Evolutionary conservation across 2,888 invertebrate species (phyloP).

Genomic region (Melitaea athalia): DNA sequence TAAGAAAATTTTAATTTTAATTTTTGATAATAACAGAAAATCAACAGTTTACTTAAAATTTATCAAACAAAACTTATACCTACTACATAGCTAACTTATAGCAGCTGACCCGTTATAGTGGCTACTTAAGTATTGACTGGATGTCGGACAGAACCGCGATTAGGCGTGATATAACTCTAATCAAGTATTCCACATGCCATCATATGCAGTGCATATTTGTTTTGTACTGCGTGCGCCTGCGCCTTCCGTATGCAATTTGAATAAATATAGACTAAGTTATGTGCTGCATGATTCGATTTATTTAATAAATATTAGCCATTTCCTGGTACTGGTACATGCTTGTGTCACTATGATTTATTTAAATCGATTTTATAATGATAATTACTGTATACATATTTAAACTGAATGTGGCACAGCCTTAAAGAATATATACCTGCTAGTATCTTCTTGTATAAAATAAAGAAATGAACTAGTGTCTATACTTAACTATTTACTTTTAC

Average conservation of each 20-base stretch:
- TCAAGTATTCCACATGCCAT: conserved; percentile 31
- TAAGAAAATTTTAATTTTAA: no score
- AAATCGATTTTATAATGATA: neutral
- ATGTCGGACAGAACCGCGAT: conserved; percentile 27
- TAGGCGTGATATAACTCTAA: conserved; percentile 28
- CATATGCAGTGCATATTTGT: conserved; percentile 34
- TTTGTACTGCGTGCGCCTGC: conserved; percentile 18
- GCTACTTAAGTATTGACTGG: conserved; percentile 4
- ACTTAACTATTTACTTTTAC: no score
- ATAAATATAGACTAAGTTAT: conserved; percentile 31
- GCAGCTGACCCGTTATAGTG: neutral
- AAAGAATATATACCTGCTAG: no score
- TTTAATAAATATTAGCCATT: conserved; percentile 17
- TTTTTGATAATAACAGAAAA: no score
- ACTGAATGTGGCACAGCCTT: no score
- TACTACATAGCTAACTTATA: no score
- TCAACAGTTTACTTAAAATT: no score
- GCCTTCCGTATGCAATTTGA: conserved; percentile 32
- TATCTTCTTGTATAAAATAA: no score
- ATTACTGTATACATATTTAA: no score
- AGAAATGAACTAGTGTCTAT: no score
- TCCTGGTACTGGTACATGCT: neutral
- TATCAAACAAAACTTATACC: no score
- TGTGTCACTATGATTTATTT: neutral
- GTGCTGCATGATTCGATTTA: conserved; percentile 24